These are phyloP conservation scores for Eurosta solidaginis DNA, from an alignment of 1,140 invertebrate genomes.

Conservation along the genomic window DNA sequence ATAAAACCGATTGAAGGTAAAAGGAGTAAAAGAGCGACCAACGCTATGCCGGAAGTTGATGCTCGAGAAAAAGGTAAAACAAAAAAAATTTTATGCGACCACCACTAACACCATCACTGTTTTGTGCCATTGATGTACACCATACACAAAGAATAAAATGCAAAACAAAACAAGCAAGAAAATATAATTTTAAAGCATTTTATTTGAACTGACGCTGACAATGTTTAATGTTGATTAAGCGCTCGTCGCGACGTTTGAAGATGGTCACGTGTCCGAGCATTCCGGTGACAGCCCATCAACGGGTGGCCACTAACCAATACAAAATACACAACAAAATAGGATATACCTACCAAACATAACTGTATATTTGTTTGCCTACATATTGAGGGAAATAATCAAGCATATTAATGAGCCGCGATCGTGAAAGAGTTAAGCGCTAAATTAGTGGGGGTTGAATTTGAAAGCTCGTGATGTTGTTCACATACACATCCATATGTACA, in stretches of 20 bases:
- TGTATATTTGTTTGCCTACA: background rate
- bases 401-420: slow-evolving; percentile 28
- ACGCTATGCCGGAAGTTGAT: slow-evolving; percentile 15
- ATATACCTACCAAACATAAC: no score
- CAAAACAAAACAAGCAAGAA: background rate
- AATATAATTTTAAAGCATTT: background rate
- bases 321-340: background rate
- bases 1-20: slow-evolving; percentile 22
- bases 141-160: background rate
- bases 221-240: slow-evolving; percentile 26
- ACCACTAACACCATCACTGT: background rate
- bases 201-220: background rate
- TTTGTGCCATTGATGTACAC: background rate
- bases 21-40: background rate
- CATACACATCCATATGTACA: background rate
- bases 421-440: slow-evolving; percentile 28
- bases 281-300: slow-evolving; percentile 20
- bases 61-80: background rate
- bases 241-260: slow-evolving; percentile 34
- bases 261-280: slow-evolving; percentile 34
- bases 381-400: slow-evolving; percentile 30
- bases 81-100: background rate
- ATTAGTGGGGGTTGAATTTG: slow-evolving; percentile 19
- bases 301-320: slow-evolving; percentile 5
- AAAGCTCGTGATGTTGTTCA: background rate